Base-by-base conservation (phyloP, 2,888 invertebrate species). In the Acleris holmiana region DNA sequence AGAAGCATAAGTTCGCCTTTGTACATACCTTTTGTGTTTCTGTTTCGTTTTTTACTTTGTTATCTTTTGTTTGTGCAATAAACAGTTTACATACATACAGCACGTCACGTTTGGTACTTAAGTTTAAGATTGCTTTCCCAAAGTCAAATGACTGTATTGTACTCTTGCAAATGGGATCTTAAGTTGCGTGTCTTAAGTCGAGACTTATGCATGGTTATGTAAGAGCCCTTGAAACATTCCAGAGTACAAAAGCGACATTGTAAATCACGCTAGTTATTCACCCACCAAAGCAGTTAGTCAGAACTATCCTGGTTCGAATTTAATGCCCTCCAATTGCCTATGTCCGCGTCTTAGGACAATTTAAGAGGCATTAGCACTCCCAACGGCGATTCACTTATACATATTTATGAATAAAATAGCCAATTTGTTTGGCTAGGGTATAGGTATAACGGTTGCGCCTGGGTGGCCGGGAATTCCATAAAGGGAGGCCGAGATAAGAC, bases 371-470 rank as follows among this genome's bases (percentile, higher is more conserved):
- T 86, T 85, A 88, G 79, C 77, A 75, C 73, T 79, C 78, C 86
- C 83, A 75, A 73, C 74, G 77, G 86, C 84, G 76, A 81, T 80
- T 79, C 80, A 75, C 79, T 79, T 82, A 83, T 84, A 84, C 84
- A 87, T 86, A 84, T 86, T 86, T 88, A 86, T 88, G 85, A 82
- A 84, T 83, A 79, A 81, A 79, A 81, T 81, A 82, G 85, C 76
- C 83, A 78, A 81, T 81, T 77, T 76, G 75, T 75, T 75, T 76
- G 62, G 67, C 71, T 63, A 60, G 61, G 61, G 49, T 29, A 48
- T 53, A 57, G 79, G 73, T 72, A 71, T 83, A 84, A 85, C 82
- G 77, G 80, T 68, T 68, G 61, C 2, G 73, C 76, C 79, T 78
- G 69, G 72, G 74, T 78, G 77, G 75, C 78, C 76, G 73, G 74